phyloP scores from a whole-genome alignment of 2,797 vertebrate genomes.

The Acanthopagrus latus region DNA sequence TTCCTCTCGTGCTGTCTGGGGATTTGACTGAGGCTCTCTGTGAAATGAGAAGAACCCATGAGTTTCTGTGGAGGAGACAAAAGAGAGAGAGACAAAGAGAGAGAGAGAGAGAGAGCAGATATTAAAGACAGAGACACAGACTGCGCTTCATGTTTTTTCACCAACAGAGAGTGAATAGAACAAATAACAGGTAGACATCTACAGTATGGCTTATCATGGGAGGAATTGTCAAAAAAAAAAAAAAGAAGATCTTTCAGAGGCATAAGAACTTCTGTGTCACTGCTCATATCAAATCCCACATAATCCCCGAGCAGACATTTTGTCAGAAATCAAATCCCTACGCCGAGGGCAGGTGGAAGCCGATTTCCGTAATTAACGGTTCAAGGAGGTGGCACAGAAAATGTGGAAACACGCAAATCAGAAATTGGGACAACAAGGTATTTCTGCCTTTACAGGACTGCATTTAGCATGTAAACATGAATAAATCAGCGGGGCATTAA shows the following conservation, averaged over 20 bases:
- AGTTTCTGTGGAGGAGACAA: slow-evolving; percentile 81
- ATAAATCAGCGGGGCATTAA: slow-evolving; percentile 17
- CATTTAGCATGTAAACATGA: slow-evolving; percentile 19
- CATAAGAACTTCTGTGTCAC: slow-evolving; percentile 65
- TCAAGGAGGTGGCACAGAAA: slow-evolving; percentile 31
- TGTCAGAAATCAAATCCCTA: slow-evolving; percentile 71
- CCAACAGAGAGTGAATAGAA: slow-evolving; percentile 58
- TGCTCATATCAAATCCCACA: slow-evolving; percentile 70
- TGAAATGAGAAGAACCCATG: slow-evolving; percentile 75
- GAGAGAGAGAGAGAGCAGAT: slow-evolving; percentile 61
- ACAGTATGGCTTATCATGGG: slow-evolving; percentile 65
- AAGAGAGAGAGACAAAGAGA: slow-evolving; percentile 53
- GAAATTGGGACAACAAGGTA: slow-evolving; percentile 26
- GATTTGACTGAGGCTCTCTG: slow-evolving; percentile 70
- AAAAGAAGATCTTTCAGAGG: slow-evolving; percentile 57
- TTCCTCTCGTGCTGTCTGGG: slow-evolving; percentile 63
- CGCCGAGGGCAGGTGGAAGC: slow-evolving; percentile 56
- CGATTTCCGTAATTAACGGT: slow-evolving; percentile 62
- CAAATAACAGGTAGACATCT: slow-evolving; percentile 69
- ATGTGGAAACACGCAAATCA: slow-evolving; percentile 26
- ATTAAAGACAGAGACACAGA: slow-evolving; percentile 68
- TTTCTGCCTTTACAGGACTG: slow-evolving; percentile 9
- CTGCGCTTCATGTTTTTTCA: slow-evolving; percentile 51
- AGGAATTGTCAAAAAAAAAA: slow-evolving; percentile 62
- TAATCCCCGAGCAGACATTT: slow-evolving; percentile 75